Base-by-base conservation (phyloP, 2,797 vertebrate species). In the Coreius guichenoti region DNA sequence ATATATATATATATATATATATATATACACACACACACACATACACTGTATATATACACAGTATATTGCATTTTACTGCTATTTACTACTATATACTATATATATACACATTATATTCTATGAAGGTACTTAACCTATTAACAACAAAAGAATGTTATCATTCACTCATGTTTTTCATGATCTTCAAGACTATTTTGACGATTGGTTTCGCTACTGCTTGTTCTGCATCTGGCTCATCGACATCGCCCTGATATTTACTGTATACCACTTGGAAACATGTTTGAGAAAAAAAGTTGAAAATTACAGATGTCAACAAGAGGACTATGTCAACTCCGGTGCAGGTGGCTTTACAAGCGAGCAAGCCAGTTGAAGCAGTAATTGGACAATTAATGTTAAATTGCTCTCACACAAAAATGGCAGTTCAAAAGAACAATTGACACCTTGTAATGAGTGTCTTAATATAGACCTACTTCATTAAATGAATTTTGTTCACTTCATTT, bases 151-250 rank as follows among this genome's bases (percentile, higher is more conserved):
- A 29, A 3, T 29, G 2, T 29, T 3, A 63, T 63, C 1, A 16
- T 63, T 63, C 13, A 29, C 26, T 7, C 26, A 3, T 63, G 31
- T 36, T 61, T 33, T 14, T 26, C 31, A 2, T 39, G 4, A 45
- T 45, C 23, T 74, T 47, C 5, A 65, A 63, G 81, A 51, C 29
- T 0, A 2, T 33, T 43, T 31, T 19, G n/a, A 17, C 1, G 45
- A 54, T 29, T 39, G 72, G 82, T 1, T 1, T 51, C 82, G 72
- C 61, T 83, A 83, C 72, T n/a, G 36, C 14, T 76, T 83, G 23
- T 76, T 83, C 31, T 54, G 58, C 47, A 13, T 83, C 13, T 76
- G 72, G 72, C 17, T 76, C 61, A 21, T 83, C 7, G 31, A 83
- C 47, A 54, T 83, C 23, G 0, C 2, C 31, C 0, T 83, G 58